Conservation (phyloP, 2,797 vertebrate species). For the Fundulus diaphanus region DNA sequence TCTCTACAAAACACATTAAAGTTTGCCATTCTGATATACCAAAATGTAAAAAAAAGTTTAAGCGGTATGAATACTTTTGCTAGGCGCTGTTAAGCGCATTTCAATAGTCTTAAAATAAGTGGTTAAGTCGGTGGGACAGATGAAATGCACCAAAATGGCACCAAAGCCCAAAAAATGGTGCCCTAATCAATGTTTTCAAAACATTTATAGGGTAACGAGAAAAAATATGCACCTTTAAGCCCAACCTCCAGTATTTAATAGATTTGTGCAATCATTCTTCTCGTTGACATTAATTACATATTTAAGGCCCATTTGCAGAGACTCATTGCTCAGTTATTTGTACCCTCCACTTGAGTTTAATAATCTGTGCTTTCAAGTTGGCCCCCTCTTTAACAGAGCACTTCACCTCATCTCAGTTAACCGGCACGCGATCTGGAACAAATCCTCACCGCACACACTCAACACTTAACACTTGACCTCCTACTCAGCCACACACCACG, state of each 20-base stretch:
- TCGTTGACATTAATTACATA: not conserved
- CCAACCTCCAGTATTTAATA: not conserved
- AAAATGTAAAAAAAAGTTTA: not conserved
- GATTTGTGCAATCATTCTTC: not conserved
- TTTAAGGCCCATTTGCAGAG: not conserved
- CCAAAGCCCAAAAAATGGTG: not conserved
- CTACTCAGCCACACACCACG: conserved; percentile 63
- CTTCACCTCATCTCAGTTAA: conserved; percentile 60
- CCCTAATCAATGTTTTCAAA: not conserved
- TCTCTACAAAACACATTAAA: not conserved
- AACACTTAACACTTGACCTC: conserved; percentile 78
- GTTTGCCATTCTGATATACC: not conserved
- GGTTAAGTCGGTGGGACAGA: not conserved
- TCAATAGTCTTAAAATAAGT: not conserved
- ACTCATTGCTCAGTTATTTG: conserved; percentile 16
- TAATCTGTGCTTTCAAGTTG: conserved; percentile 19
- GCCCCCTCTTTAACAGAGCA: conserved; percentile 54
- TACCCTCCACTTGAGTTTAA: conserved; percentile 20
- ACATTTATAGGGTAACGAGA: not conserved
- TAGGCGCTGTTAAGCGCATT: no score
- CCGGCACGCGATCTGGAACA: conserved; percentile 67
- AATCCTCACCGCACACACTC: conserved; percentile 63
- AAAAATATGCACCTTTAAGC: not conserved
- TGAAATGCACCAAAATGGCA: not conserved
- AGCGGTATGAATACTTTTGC: not conserved